Base-by-base conservation (phyloP, 2,797 vertebrate genomes). In the Sarcoramphus papa region DNA sequence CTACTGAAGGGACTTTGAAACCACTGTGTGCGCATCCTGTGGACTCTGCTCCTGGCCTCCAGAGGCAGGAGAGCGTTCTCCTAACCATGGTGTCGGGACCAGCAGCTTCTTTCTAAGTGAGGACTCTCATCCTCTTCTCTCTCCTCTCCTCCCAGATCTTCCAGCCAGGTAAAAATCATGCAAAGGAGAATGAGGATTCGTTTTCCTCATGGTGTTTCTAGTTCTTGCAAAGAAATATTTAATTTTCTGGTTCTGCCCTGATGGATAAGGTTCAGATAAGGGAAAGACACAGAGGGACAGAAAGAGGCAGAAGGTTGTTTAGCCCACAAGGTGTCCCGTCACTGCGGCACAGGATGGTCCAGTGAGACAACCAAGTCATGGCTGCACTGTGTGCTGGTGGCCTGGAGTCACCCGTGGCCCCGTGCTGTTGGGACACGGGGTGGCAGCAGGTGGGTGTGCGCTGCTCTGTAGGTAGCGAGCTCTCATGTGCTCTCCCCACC, bases 31-130 rank as follows among this genome's bases (percentile, higher is more conserved):
- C 24, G 2, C 21, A 19, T 67, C 53, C 20, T 8, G 5, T 51
- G 53, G 82, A 51, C 5, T 6, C 57, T 19, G 21, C 41, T 80
- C 50, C 47, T 64, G 78, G 28, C 25, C 47, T 85, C 33, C 25
- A 73, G 76, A 74, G n/a, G 37, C 43, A 47, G 63, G 14, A 90
- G 8, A 62, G 15, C 0, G 0, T 60, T 23, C 64, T 86, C 18
- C 21, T 67, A 56, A 59, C 56, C 3, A 1, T 8, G 2, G 35
- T 3, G 1, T 28, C 1, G 0, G 64, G 62, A 83, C n/a, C n/a
- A 79, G 54, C 28, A 5, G 16, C 48, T 87, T 45, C 48, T 79
- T 50, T 59, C 65, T 28, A 9, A 91, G 43, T 37, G 28, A 37
- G 11, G 45, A 68, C 23, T 7, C 10, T 33, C 30, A 33, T 53